A percentile compares a stretch with the other conserved stretches of the same genome.
These are phyloP conservation scores for Marasmarcha lunaedactyla DNA, from an alignment of 2,888 invertebrate species.

Conservation along the genomic window DNA sequence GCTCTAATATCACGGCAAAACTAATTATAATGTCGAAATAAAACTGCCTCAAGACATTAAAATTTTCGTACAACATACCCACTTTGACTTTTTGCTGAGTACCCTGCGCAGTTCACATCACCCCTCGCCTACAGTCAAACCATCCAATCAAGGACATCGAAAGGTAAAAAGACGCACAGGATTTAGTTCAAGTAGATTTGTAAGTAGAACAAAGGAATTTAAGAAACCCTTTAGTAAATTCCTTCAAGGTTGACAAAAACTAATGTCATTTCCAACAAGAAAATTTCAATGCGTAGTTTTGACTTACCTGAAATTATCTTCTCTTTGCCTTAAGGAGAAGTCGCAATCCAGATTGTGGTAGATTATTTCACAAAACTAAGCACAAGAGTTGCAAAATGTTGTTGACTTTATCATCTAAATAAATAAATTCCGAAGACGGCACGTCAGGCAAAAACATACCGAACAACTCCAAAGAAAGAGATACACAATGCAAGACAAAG, in stretches of 20 bases:
- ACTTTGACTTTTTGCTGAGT: too few relatives aligned
- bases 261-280: constrained; percentile 36
- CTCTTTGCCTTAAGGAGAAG: constrained; percentile 20
- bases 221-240: constrained; percentile 22
- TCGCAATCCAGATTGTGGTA: constrained; percentile 33
- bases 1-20: too few relatives aligned
- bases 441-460: constrained; percentile 45
- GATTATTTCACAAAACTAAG: constrained; percentile 28
- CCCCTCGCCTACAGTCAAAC: too few relatives aligned
- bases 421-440: constrained; percentile 39
- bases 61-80: too few relatives aligned
- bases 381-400: constrained; percentile 25
- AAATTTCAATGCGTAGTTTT: constrained; percentile 47
- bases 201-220: constrained; percentile 38
- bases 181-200: background rate
- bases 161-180: too few relatives aligned
- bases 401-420: constrained; percentile 28
- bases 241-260: constrained; percentile 56
- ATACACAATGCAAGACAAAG: background rate
- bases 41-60: too few relatives aligned
- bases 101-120: too few relatives aligned
- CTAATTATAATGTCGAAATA: too few relatives aligned
- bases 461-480: constrained; percentile 20
- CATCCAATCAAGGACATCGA: too few relatives aligned
- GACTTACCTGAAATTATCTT: constrained; percentile 37